These are phyloP conservation scores for Sturnira hondurensis DNA, from an alignment of 2,113 vertebrate genomes.

Conservation along the genomic window DNA sequence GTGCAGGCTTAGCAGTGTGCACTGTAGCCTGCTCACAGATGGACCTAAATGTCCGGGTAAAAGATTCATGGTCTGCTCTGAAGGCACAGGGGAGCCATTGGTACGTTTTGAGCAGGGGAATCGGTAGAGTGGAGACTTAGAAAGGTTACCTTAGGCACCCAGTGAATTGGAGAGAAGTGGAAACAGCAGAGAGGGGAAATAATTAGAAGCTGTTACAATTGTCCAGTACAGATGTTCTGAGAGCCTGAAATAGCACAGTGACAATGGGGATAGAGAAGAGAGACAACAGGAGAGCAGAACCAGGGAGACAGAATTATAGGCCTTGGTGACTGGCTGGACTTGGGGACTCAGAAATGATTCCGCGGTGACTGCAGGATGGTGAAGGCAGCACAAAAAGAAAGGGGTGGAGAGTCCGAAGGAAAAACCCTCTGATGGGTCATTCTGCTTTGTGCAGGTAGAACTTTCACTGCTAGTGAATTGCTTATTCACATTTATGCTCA, in stretches of 20 bases:
- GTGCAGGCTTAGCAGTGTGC: background rate
- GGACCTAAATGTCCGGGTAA: background rate
- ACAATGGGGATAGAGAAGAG: background rate
- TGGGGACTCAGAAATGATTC: background rate
- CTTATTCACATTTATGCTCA: background rate
- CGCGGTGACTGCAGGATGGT: background rate
- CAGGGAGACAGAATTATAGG: background rate
- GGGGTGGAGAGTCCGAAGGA: background rate
- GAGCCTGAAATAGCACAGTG: background rate
- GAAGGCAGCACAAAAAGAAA: background rate
- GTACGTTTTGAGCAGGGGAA: background rate
- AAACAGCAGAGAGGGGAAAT: conserved; percentile 22
- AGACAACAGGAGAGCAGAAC: background rate
- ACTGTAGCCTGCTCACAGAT: background rate
- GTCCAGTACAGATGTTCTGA: conserved; percentile 17
- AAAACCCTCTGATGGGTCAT: background rate
- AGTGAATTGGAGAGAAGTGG: conserved; percentile 6
- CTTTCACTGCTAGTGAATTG: background rate
- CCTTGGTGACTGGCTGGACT: background rate
- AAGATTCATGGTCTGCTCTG: background rate
- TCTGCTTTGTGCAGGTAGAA: background rate
- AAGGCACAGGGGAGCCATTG: background rate
- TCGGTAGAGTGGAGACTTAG: conserved; percentile 31
- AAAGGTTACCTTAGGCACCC: conserved; percentile 30
- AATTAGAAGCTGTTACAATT: conserved; percentile 9